Base-by-base conservation (phyloP, 2,797 vertebrate genomes). In the Australoheros facetus region DNA sequence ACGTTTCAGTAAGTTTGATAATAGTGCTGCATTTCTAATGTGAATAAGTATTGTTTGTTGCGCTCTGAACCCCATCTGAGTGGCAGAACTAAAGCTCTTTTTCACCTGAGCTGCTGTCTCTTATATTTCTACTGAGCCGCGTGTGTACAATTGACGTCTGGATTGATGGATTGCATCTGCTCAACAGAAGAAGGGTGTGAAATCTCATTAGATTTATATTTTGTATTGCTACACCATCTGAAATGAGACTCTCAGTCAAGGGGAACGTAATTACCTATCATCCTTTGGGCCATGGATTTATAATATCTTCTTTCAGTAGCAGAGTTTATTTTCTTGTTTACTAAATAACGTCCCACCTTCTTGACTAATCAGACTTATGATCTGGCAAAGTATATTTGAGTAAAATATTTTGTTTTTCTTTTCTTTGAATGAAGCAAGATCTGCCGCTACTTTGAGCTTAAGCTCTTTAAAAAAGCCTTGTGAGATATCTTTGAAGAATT, bases 191-290 rank as follows among this genome's bases (percentile, higher is more conserved):
- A 89, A 89, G 86, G 90, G 92, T 92, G 92, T 93, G 91, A 95
- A 95, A 94, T 94, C 94, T 95, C 93, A 94, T 95, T 95, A 95
- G 93, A 92, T 95, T 95, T 93, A 91, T 87, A 88, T 37, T 84
- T 83, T 88, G 88, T 92, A 85, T 93, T 91, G 80, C 91, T 88
- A 89, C 90, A 87, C 89, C 81, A 89, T 91, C 88, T 90, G 88
- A 93, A 94, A 94, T 93, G 90, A 94, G 90, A 91, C 90, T 92
- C 89, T 88, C 93, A 92, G 92, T 92, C 89, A 93, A 91, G 89
- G 69, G 91, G 88, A 95, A 94, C 94, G 89, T 92, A 94, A 94
- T 95, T 95, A 94, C 90, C 90, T 74, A 91, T 94, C 87, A 90
- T 90, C 89, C 85, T 93, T 76, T 90, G 89, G 85, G 88, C 85